phyloP scores from a whole-genome alignment of 2,797 vertebrate species.

The Acrossocheilus wenchowensis region DNA sequence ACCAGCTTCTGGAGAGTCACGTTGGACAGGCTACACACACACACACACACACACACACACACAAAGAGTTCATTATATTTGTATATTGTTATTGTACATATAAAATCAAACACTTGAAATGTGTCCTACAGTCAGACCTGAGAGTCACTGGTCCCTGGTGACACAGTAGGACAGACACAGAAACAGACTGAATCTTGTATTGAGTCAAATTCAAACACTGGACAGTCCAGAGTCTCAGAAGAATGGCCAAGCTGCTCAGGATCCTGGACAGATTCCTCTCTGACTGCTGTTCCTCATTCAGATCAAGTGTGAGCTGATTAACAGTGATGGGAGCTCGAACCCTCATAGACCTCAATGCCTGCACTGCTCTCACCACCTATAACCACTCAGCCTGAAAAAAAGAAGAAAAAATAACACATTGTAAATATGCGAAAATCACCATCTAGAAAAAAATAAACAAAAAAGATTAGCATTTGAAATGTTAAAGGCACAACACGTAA shows the following conservation, averaged over 20 bases:
- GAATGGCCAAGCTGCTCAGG: conserved; percentile 55
- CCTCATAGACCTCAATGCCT: conserved; percentile 25
- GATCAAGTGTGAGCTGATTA: conserved; percentile 53
- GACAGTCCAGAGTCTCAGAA: conserved; percentile 66
- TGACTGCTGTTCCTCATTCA: conserved; percentile 8
- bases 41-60: too few species aligned
- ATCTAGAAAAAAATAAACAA: too few species aligned
- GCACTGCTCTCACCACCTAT: conserved; percentile 28
- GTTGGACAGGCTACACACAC: conserved; percentile 55
- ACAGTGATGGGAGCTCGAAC: conserved; percentile 1
- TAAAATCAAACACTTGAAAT: too few species aligned
- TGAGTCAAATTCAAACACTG: conserved; percentile 63
- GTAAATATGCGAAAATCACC: not conserved
- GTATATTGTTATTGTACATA: too few species aligned
- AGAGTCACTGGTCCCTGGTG: too few species aligned
- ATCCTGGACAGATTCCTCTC: conserved; percentile 33
- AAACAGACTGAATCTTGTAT: conserved; percentile 48
- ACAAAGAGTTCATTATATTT: too few species aligned
- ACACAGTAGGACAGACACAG: too few species aligned
- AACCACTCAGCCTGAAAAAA: conserved; percentile 36
- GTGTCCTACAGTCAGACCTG: too few species aligned
- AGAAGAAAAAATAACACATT: not conserved
- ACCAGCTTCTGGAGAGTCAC: conserved; percentile 51
- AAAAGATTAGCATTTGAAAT: too few species aligned
- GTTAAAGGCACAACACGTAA: not conserved